Conservation (phyloP, 2,113 vertebrate genomes). For the Thryonomys swinderianus region DNA sequence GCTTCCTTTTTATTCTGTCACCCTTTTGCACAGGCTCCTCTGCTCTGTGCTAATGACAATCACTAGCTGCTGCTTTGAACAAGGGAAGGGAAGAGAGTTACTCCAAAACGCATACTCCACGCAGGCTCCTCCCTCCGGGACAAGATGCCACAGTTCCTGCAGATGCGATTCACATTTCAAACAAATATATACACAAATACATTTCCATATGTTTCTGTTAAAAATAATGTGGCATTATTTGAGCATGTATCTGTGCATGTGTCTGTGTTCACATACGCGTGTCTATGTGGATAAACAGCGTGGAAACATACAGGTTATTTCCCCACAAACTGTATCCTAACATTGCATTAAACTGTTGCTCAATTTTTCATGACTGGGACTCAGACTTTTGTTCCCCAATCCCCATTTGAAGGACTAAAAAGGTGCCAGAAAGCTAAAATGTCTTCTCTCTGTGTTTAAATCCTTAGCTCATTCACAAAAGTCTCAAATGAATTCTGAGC, state of each 20-base stretch:
- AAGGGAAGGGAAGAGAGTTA: background rate
- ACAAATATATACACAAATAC: background rate
- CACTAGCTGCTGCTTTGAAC: constrained; percentile 21
- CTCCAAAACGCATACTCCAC: background rate
- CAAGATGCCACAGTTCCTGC: constrained; percentile 32
- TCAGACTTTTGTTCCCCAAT: background rate
- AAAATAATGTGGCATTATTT: constrained; percentile 64
- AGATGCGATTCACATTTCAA: constrained; percentile 26
- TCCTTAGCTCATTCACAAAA: background rate
- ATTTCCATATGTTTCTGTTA: constrained; percentile 65
- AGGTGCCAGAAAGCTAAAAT: background rate
- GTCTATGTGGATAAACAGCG: constrained; percentile 68
- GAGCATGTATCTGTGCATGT: constrained; percentile 28
- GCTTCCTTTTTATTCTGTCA: constrained; percentile 68
- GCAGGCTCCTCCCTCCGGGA: constrained; percentile 15
- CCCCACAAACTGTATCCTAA: constrained; percentile 44
- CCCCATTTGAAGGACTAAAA: background rate
- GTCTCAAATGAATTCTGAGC: background rate
- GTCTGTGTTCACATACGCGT: background rate
- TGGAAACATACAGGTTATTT: constrained; percentile 65
- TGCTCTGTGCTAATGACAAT: constrained; percentile 60
- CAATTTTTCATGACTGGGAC: background rate
- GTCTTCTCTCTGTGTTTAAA: background rate
- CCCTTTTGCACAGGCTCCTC: constrained; percentile 64
- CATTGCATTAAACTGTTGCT: background rate